Conservation (phyloP, 2,797 vertebrate genomes). For the Allobates femoralis region DNA sequence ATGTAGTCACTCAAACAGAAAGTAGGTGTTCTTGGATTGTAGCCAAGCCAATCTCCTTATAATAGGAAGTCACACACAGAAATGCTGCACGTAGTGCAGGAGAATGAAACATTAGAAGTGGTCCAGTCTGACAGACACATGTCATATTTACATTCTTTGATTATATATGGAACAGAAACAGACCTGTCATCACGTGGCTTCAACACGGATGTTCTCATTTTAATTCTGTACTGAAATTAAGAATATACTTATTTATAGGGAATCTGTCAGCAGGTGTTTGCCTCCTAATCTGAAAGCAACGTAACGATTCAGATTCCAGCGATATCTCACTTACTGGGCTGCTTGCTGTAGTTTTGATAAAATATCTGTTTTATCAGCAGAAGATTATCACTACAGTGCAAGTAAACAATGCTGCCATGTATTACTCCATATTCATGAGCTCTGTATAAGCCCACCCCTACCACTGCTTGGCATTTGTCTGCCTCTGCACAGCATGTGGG, state of each 20-base stretch:
- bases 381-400: no score
- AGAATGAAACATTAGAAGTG: neutral
- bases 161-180: neutral
- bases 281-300: no score
- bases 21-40: slow-evolving; percentile 55
- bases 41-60: slow-evolving; percentile 30
- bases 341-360: no score
- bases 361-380: no score
- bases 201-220: neutral
- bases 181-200: no score
- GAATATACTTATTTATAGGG: no score
- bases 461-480: no score
- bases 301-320: neutral
- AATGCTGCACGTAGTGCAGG: slow-evolving; percentile 2
- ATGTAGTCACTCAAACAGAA: slow-evolving; percentile 49
- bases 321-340: neutral
- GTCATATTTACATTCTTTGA: neutral
- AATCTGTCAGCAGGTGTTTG: neutral
- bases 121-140: neutral
- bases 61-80: slow-evolving; percentile 46
- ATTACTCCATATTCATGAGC: no score
- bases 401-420: no score
- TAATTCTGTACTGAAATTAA: no score
- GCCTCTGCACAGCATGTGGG: no score
- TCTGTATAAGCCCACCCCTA: no score